Evolutionary conservation across 2,888 invertebrate genomes (phyloP), one percentile per base, ranked within the genome.

Genomic region (Chaitophorus viminalis): DNA sequence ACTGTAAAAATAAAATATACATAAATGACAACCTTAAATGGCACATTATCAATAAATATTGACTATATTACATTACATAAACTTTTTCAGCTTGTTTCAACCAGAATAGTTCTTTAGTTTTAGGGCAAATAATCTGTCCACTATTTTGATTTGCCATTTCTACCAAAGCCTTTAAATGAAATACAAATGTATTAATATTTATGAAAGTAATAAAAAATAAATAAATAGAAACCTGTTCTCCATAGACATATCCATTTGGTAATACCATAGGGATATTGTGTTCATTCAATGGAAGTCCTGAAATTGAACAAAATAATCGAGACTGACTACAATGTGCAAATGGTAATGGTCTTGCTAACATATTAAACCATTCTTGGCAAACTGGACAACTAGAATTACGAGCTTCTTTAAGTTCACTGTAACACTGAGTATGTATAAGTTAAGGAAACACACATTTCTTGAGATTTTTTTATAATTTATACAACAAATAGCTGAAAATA

Each of bases 251-350:
- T 88, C 99, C 99, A 92, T 99, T 99, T 89, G 99, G 99, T 92
- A 99, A 93, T 95, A 98, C 98, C 95, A 99, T 96, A 21, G 99
- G 99, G 90, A 97, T 97, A 93, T 99, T 99, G 92, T 99, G 96
- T 91, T 99, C 99, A 92, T 99, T 98, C 90, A 99, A 93, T 79
- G 98, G 96, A 90, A 95, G 93, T 52, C 97, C 97, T 89, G 97
- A 96, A 90, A 99, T 95, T 91, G 94, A 93, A 92, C 99, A 99
- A 91, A 99, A 96, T 86, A 99, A 94, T 86, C 98, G 94, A 89
- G 98, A 98, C 92, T 99, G 99, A 84, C 97, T 96, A 92, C 98
- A 98, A 93, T 99, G 99, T 89, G 99, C 98, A 92, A 95, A 96
- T 89, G 99, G 99, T 91, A 99, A 93, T 65, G 94, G 93, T 88